Base-by-base conservation (phyloP, 2,113 vertebrate species). In the Dryoscopus gambensis region DNA sequence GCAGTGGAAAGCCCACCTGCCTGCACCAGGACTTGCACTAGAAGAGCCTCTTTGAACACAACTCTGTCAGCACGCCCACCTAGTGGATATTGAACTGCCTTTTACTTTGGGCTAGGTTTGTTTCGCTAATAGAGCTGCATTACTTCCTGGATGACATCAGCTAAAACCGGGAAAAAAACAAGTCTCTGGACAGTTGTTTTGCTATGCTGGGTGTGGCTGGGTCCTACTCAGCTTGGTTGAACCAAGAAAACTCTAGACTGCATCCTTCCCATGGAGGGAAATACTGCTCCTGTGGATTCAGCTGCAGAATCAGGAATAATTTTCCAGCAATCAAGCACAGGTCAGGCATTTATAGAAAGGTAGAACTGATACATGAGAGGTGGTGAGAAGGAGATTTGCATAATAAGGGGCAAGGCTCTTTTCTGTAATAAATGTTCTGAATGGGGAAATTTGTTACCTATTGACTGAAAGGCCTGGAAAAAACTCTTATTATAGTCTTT, bases 131-230 rank as follows among this genome's bases (percentile, higher is more conserved):
- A 4, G 9, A 81, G 14, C 56, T 82, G 30, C 47, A n/a, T 89
- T 77, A 46, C 30, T 78, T 95, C 84, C 60, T 71, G 65, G 30
- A 84, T 93, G 65, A 71, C 56, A 68, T 93, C 64, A 93, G 64
- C 81, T 75, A 75, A 81, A 74, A 70, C 1, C 3, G 25, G 35
- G 4, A 6, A 31, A 70, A 88, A 3, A 4, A 4, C 10, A 35
- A 56, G 37, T 37, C 56, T 87, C 74, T 44, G 60, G 40, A 40
- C 50, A 55, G 55, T 88, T 82, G 49, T 83, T 94, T 73, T 88
- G 46, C 40, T 83, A 0, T 59, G 13, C 46, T 62, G 39, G 18
- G 5, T 79, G 62, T 35, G 57, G 30, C 27, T 85, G 59, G 13
- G 27, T 57, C 53, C 2, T 7, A 35, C n/a, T 30, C 39, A 37